Base-by-base conservation (phyloP, 2,113 vertebrate species). In the Silurus glanis region DNA sequence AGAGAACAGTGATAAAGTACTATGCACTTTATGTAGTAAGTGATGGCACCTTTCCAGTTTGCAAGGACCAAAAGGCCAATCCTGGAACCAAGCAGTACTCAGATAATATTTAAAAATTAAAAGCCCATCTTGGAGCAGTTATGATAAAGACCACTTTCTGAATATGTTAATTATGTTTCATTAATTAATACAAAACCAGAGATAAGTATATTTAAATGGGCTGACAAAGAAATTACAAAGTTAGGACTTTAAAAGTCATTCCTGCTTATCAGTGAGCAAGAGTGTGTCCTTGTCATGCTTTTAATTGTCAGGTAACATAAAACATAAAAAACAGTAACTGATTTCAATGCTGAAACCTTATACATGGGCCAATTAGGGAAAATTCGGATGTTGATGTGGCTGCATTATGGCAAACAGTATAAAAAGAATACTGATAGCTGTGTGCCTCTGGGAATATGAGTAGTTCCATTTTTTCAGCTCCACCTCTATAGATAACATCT, bases 131-230 rank as follows among this genome's bases (percentile, higher is more conserved):
- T 19, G 12, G 71, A 51, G 71, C 47, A 23, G 76, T 56, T 82
- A 87, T 64, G 83, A 91, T 91, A 90, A 90, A 85, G 82, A 69
- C 37, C 14, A 79, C 25, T 85, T 51, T 80, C 62, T 69, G 62
- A 80, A 87, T 61, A 74, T 74, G 53, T 84, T 80, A 53, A 86
- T 88, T 87, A 79, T 87, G 81, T 75, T 58, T 84, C 53, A 79
- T 84, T 75, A 88, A 88, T 89, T 83, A 88, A 59, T 69, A 74
- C 69, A 75, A 86, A 62, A 56, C 23, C 25, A 62, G 78, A 85
- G 85, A 87, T 86, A 87, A 75, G 10, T 75, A 74, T 89, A 81
- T 86, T 80, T 89, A 72, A 53, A 51, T 61, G 58, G 19, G 66
- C 80, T 84, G 76, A 83, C 79, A 74, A 84, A 56, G 58, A 69